Conservation (phyloP, 2,888 invertebrate species). For the Lithophane socia region DNA sequence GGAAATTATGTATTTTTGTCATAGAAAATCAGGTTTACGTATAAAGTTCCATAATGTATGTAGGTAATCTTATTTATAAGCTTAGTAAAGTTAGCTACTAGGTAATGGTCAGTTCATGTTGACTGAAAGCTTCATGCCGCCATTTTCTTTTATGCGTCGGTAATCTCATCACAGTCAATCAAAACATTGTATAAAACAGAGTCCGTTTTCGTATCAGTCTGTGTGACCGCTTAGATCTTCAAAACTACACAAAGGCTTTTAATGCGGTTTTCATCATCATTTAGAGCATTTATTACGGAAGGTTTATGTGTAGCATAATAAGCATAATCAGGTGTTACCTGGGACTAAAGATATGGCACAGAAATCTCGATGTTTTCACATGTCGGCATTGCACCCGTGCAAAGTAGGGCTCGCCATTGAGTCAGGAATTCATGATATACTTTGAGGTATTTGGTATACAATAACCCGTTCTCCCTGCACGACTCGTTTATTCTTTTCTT, state of each 20-base stretch:
- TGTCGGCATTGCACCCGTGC: neutral
- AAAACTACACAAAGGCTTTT: neutral
- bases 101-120: neutral
- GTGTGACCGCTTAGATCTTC: neutral
- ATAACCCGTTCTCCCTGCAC: neutral
- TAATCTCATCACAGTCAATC: neutral
- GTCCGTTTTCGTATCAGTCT: neutral
- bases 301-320: neutral
- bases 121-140: neutral
- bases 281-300: neutral
- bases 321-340: neutral
- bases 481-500: neutral
- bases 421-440: neutral
- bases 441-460: neutral
- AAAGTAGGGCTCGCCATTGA: neutral
- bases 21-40: constrained; percentile 4
- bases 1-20: constrained; percentile 21
- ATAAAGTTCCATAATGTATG: constrained; percentile 1
- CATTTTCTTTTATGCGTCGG: constrained; percentile 5
- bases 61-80: constrained; percentile 10
- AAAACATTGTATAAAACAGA: neutral
- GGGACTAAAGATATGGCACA: neutral
- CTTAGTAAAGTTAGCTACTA: neutral
- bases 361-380: neutral
- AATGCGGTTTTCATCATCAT: neutral